These are phyloP conservation scores for Redunca redunca DNA, from an alignment of 2,113 vertebrate species.

Conservation along the genomic window DNA sequence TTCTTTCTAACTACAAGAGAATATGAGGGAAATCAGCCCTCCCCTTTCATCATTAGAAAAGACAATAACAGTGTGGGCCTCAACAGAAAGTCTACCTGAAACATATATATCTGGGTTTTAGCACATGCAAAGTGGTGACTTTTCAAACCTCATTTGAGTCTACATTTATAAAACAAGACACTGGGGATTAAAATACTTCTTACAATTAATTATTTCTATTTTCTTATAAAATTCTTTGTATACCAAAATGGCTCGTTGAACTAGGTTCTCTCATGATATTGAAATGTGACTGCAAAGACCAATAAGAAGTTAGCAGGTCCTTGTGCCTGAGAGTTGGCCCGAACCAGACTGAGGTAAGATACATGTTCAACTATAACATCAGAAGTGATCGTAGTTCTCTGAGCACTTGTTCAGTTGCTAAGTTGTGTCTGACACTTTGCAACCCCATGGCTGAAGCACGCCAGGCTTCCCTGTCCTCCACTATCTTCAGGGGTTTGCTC, in stretches of 20 bases:
- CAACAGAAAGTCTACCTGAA: neutral
- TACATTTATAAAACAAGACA: neutral
- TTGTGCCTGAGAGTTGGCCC: neutral
- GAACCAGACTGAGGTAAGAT: slow-evolving; percentile 20
- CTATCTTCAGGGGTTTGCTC: neutral
- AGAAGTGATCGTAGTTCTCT: slow-evolving; percentile 52
- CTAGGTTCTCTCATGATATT: neutral
- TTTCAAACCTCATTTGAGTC: neutral
- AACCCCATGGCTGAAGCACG: neutral
- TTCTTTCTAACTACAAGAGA: neutral
- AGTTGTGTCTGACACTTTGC: neutral
- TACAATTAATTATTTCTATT: neutral
- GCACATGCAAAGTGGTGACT: neutral
- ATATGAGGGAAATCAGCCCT: neutral
- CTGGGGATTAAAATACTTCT: neutral
- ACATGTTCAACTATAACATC: slow-evolving; percentile 48
- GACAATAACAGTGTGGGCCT: neutral
- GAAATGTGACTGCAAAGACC: neutral
- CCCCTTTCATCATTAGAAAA: neutral
- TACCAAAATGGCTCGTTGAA: neutral
- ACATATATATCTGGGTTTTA: neutral
- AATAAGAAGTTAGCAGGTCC: neutral
- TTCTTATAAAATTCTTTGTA: slow-evolving; percentile 13
- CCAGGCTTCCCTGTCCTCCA: neutral
- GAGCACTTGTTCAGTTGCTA: neutral